Base-by-base conservation (phyloP, 2,888 invertebrate species). In the Acanthosepion lycidas region DNA sequence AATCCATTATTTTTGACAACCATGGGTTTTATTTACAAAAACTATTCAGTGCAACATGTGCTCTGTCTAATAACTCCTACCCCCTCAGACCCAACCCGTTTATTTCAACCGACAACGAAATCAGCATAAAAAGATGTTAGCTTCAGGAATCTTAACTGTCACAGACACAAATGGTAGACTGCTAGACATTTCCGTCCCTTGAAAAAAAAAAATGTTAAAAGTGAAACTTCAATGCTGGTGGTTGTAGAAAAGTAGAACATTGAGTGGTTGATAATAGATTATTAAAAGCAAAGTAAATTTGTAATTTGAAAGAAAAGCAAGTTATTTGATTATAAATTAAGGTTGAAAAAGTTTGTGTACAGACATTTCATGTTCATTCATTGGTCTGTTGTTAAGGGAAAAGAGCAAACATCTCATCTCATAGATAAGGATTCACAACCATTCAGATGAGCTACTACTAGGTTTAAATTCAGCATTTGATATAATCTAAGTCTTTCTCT, bases 91-190 rank as follows among this genome's bases (percentile, higher is more conserved):
- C 78, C 78, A 33, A 78, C 78, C 78, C 78, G 33, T 78, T 78
- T 78, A 78, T 78, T 78, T 78, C 78, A 78, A 33, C 78, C 78
- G 78, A 78, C 78, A 78, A 78, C 78, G 78, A 78, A 78, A 78
- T 78, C 78, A 78, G 78, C 78, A 78, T 78, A 78, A 78, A 78
- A 78, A 78, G n/a, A 78, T 28, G 78, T 78, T 78, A 78, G 78
- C 78, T 78, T 78, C 78, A 78, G 78, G 78, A 78, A 78, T n/a
- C 78, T 78, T 78, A 78, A 78, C 78, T 78, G 78, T 78, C 78
- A 78, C 78, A 78, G 78, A 78, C 78, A 78, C 78, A 78, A 78
- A 78, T 78, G 78, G 78, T 78, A 78, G 78, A 78, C 78, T 78
- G 78, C 78, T 78, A 78, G 78, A 78, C 78, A 78, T 78, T 78